Conservation (phyloP, 1,140 invertebrate species). For the Apis florea region DNA sequence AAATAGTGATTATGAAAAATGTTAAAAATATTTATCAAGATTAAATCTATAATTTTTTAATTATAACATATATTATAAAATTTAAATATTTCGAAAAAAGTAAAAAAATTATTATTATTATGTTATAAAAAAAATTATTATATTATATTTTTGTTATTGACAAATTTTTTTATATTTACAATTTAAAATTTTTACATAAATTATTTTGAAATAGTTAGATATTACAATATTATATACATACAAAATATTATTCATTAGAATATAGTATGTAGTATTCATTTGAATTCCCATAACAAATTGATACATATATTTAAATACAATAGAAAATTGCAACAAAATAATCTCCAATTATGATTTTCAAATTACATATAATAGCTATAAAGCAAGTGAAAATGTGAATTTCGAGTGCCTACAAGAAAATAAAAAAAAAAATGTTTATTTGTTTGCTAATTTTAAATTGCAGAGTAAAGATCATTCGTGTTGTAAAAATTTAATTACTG, state of each 20-base stretch:
- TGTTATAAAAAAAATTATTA: too few relatives aligned
- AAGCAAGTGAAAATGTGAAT: slow-evolving; percentile 14
- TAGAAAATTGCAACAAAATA: background rate
- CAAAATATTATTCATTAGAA: background rate
- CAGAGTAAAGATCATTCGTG: background rate
- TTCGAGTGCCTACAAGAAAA: background rate
- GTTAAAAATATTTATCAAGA: background rate
- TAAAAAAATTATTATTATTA: too few relatives aligned
- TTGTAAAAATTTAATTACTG: slow-evolving; percentile 11
- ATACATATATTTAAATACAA: background rate
- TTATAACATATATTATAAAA: background rate
- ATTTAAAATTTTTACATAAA: too few relatives aligned
- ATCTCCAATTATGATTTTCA: background rate
- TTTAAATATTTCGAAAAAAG: background rate
- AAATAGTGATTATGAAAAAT: background rate
- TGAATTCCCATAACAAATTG: slow-evolving; percentile 3
- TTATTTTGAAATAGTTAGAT: too few relatives aligned
- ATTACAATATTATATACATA: too few relatives aligned
- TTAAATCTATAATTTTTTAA: too few relatives aligned
- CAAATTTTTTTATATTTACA: too few relatives aligned
- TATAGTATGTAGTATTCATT: too few relatives aligned
- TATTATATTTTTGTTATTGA: background rate
- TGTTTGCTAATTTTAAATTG: background rate
- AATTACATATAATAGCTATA: slow-evolving; percentile 4
- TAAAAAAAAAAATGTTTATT: background rate